Percentiles rank a stretch among this genome's conserved stretches.
Evolutionary conservation across 2,888 invertebrate species (phyloP).

Genomic region (Trichacis sp.): DNA sequence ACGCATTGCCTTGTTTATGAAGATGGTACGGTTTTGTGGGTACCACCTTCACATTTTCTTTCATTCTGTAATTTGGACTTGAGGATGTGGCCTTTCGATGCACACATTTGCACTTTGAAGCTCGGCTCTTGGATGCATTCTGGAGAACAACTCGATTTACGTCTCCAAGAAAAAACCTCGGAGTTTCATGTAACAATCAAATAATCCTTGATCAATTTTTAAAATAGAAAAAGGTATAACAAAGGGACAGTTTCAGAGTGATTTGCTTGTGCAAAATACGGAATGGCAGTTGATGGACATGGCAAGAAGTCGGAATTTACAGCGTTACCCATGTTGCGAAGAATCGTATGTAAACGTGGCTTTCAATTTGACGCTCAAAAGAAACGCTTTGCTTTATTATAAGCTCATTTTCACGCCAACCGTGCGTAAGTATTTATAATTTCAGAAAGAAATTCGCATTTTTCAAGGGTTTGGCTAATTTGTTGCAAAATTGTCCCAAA

Average conservation of each 20-base stretch:
- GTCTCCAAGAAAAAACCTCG: slow-evolving; percentile 9
- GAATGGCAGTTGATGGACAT: slow-evolving; percentile 71
- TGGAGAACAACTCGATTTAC: slow-evolving; percentile 73
- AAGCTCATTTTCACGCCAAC: slow-evolving; percentile 76
- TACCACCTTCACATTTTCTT: slow-evolving; percentile 77
- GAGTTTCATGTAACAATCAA: not conserved
- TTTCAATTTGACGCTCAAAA: slow-evolving; percentile 70
- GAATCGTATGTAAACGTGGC: slow-evolving; percentile 73
- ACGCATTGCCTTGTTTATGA: slow-evolving; percentile 71
- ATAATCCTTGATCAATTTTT: no score
- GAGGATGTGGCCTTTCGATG: slow-evolving; percentile 81
- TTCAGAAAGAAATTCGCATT: not conserved
- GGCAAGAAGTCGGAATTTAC: slow-evolving; percentile 63
- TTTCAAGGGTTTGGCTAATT: no score
- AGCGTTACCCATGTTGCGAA: slow-evolving; percentile 71
- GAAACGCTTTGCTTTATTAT: slow-evolving; percentile 74
- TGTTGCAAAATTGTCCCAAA: no score
- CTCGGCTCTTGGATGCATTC: slow-evolving; percentile 82
- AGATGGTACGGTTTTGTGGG: slow-evolving; percentile 75
- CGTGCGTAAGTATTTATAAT: slow-evolving; percentile 65
- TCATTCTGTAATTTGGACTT: slow-evolving; percentile 77
- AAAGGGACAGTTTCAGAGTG: slow-evolving; percentile 25
- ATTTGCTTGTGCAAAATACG: slow-evolving; percentile 55
- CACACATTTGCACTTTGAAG: slow-evolving; percentile 76
- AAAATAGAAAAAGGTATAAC: no score